These are phyloP conservation scores for Phaonia tiefii DNA, from an alignment of 2,888 invertebrate species.

Conservation along the genomic window DNA sequence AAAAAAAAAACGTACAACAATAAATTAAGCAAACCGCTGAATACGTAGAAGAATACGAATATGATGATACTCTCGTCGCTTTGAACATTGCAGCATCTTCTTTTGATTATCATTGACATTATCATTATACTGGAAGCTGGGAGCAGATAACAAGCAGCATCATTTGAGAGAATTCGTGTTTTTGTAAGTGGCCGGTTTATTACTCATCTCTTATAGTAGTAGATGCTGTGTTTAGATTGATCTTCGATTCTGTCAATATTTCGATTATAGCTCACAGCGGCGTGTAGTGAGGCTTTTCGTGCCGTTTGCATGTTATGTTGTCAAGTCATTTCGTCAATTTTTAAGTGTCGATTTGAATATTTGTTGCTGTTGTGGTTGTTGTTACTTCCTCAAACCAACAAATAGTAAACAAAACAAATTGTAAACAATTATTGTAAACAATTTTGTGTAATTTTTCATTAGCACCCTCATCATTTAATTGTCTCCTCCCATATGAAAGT, in stretches of 20 bases:
- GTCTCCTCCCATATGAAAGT: slow-evolving; percentile 35
- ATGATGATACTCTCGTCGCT: slow-evolving; percentile 60
- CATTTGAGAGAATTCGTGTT: slow-evolving; percentile 38
- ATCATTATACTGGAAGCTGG: slow-evolving; percentile 9
- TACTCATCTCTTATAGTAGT: slow-evolving; percentile 70
- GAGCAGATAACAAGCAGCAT: slow-evolving; percentile 33
- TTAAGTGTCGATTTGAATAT: neutral
- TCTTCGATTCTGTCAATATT: slow-evolving; percentile 21
- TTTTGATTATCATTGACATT: neutral
- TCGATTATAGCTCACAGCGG: neutral
- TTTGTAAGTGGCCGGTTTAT: slow-evolving; percentile 73
- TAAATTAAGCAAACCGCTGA: slow-evolving; percentile 53
- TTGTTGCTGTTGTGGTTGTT: neutral
- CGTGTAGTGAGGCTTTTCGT: neutral
- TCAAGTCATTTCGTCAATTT: slow-evolving; percentile 25
- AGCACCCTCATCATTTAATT: slow-evolving; percentile 55
- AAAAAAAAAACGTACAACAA: slow-evolving; percentile 41
- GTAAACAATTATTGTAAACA: slow-evolving; percentile 32
- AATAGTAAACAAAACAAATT: slow-evolving; percentile 28
- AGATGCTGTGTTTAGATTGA: neutral
- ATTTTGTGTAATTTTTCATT: slow-evolving; percentile 48
- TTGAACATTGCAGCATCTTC: slow-evolving; percentile 33
- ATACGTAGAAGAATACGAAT: slow-evolving; percentile 48
- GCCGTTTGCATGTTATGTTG: neutral
- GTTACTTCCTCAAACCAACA: slow-evolving; percentile 22